Conservation (phyloP, 2,888 invertebrate species). For the Erynnis tages region DNA sequence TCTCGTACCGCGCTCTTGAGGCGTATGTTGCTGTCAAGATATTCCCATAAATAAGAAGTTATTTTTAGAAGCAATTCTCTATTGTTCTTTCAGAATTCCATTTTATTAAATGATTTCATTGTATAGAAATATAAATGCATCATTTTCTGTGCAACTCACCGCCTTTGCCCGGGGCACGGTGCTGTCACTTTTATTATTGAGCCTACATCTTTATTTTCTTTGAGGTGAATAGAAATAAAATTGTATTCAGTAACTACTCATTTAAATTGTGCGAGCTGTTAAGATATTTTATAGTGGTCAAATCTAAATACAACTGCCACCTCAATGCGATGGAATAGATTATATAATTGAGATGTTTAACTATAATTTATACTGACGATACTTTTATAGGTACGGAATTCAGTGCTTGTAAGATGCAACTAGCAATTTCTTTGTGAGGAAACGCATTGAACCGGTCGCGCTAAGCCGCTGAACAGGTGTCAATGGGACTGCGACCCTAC, state of each 20-base stretch:
- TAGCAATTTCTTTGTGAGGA: constrained; percentile 25
- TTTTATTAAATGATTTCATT: constrained; percentile 21
- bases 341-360: too few species aligned
- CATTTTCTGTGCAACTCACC: constrained; percentile 38
- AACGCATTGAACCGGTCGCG: constrained; percentile 30
- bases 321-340: neutral
- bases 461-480: constrained; percentile 55
- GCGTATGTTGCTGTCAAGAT: neutral
- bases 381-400: constrained; percentile 17
- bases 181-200: constrained; percentile 52
- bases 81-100: constrained; percentile 14
- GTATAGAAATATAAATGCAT: constrained; percentile 24
- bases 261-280: too few species aligned
- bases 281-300: too few species aligned
- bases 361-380: too few species aligned
- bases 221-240: constrained; percentile 31
- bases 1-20: too few species aligned
- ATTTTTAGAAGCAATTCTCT: constrained; percentile 10
- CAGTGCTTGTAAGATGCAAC: constrained; percentile 14
- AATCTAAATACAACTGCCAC: too few species aligned
- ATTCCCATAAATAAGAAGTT: neutral
- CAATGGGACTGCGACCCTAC: constrained; percentile 50
- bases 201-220: constrained; percentile 66
- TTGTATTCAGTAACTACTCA: too few species aligned
- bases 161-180: constrained; percentile 45